Percentiles rank a stretch among this genome's conserved stretches.
phyloP scores from a whole-genome alignment of 2,113 vertebrate genomes.

The Tonatia bakeri region DNA sequence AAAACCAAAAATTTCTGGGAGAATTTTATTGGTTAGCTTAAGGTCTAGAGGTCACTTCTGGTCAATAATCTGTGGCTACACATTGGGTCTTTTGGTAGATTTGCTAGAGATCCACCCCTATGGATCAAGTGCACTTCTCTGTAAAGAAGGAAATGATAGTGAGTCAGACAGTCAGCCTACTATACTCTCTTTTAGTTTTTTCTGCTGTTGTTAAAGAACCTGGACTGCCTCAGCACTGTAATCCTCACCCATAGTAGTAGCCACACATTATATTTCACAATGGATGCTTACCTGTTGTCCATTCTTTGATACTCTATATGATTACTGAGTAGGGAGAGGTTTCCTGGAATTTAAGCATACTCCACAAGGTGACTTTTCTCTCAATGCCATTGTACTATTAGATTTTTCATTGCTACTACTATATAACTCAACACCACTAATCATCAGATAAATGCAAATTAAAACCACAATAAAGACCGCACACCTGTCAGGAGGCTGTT shows the following conservation, averaged over 20 bases:
- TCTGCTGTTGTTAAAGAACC: neutral
- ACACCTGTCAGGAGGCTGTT: too few relatives aligned
- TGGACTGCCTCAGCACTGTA: neutral
- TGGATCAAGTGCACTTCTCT: neutral
- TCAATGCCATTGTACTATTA: neutral
- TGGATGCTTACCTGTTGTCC: neutral
- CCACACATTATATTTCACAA: neutral
- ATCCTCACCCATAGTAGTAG: neutral
- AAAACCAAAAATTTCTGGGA: neutral
- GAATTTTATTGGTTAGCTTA: neutral
- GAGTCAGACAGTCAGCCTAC: neutral
- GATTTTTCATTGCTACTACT: neutral
- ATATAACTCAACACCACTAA: neutral
- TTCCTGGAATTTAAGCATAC: neutral
- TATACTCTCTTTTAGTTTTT: neutral
- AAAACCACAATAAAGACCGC: too few relatives aligned
- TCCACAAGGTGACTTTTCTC: neutral
- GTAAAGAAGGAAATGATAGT: neutral
- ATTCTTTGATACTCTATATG: neutral
- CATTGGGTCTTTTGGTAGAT: neutral
- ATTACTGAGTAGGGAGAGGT: neutral
- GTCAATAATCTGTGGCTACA: neutral
- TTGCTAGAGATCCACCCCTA: neutral
- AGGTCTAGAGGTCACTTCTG: neutral
- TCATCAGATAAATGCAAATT: too few relatives aligned